Percentiles rank a stretch among this genome's conserved stretches.
Evolutionary conservation across 1,140 invertebrate genomes (phyloP).

Genomic region (Diorhabda elongata): DNA sequence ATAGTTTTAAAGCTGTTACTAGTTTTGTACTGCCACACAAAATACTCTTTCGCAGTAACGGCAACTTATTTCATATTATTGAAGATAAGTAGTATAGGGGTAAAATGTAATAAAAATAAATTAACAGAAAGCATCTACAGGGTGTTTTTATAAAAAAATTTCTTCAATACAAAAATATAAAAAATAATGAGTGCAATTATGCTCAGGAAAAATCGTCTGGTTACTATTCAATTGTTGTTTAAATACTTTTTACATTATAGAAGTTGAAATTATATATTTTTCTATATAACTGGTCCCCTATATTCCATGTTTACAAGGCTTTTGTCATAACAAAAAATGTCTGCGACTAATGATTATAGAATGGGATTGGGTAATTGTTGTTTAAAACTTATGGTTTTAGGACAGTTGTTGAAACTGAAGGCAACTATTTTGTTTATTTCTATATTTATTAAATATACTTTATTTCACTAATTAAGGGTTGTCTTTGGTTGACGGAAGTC

Average conservation of each 20-base stretch:
- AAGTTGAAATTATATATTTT: slow-evolving; percentile 20
- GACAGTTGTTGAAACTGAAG: slow-evolving; percentile 20
- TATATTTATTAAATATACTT: slow-evolving; percentile 1
- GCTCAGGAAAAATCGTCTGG: too few species aligned
- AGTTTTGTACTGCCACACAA: too few species aligned
- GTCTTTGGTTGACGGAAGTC: slow-evolving; percentile 16
- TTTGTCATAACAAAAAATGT: slow-evolving; percentile 37
- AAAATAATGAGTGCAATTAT: too few species aligned
- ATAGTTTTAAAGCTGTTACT: too few species aligned
- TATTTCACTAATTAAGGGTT: slow-evolving; percentile 10
- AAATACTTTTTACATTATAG: slow-evolving; percentile 24
- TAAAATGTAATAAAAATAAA: too few species aligned
- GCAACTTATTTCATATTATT: too few species aligned
- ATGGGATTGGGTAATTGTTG: slow-evolving; percentile 34
- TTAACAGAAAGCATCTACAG: too few species aligned
- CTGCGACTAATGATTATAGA: slow-evolving; percentile 33
- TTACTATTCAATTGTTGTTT: slow-evolving; percentile 13
- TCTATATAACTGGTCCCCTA: slow-evolving; percentile 12
- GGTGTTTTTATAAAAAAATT: too few species aligned
- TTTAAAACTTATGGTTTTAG: slow-evolving; percentile 23
- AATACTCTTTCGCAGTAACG: too few species aligned
- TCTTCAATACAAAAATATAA: too few species aligned
- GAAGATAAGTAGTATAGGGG: too few species aligned
- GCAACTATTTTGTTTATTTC: slow-evolving; percentile 14
- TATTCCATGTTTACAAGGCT: slow-evolving; percentile 25